These are phyloP conservation scores for Caenorhabditis sp. DNA, from an alignment of 2,888 invertebrate genomes.

Conservation along the genomic window DNA sequence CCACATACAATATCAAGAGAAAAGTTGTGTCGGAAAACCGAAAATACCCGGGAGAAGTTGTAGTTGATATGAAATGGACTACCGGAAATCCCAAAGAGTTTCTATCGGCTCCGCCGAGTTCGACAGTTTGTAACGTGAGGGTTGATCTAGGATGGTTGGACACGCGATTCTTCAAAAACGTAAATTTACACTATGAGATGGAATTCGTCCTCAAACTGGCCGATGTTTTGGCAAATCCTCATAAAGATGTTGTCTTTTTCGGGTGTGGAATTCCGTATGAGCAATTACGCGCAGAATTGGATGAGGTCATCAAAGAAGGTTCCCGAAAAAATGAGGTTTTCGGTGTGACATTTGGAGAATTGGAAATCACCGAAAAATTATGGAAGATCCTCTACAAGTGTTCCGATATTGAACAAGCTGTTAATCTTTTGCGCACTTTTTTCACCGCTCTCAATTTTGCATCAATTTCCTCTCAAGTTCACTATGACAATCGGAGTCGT, in stretches of 20 bases:
- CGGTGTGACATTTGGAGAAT: not conserved
- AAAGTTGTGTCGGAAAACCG: conserved; percentile 8
- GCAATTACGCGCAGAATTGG: conserved; percentile 20
- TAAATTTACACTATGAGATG: conserved; percentile 20
- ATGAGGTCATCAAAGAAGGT: conserved; percentile 13
- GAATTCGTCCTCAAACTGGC: conserved; percentile 22
- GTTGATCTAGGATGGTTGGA: conserved; percentile 36
- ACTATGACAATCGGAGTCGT: conserved; percentile 26
- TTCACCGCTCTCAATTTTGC: conserved; percentile 29
- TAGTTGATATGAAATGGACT: conserved; percentile 28
- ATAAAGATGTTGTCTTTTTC: conserved; percentile 22
- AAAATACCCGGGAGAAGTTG: conserved; percentile 16
- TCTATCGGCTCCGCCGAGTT: conserved; percentile 18
- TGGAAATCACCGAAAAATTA: conserved; percentile 38
- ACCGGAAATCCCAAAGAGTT: conserved; percentile 14
- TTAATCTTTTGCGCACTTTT: conserved; percentile 22
- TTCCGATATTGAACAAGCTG: conserved; percentile 21
- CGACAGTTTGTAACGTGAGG: conserved; percentile 27
- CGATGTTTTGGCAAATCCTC: conserved; percentile 23
- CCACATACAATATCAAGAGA: conserved; percentile 17
- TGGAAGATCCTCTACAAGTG: conserved; percentile 30
- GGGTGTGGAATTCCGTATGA: conserved; percentile 8
- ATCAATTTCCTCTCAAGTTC: conserved; percentile 30
- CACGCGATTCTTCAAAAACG: conserved; percentile 22
- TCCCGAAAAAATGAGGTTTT: not conserved